phyloP scores from a whole-genome alignment of 1,140 invertebrate species.

The Musca domestica region DNA sequence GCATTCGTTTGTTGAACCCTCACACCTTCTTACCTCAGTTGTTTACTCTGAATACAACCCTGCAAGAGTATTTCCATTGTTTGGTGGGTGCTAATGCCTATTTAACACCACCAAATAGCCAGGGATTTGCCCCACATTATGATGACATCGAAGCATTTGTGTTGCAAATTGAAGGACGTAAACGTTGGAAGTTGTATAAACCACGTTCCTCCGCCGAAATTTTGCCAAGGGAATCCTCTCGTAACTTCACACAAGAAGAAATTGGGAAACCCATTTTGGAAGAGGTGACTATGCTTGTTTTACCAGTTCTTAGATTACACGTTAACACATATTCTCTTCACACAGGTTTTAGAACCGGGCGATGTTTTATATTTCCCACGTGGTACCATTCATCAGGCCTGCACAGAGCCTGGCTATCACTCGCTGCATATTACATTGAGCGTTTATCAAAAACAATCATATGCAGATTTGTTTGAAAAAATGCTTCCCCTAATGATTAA shows the following conservation, averaged over 20 bases:
- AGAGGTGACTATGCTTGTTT: conserved; percentile 38
- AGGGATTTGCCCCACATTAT: conserved; percentile 97
- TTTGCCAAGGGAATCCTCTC: conserved; percentile 78
- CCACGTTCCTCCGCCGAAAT: conserved; percentile 63
- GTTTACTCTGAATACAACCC: conserved; percentile 65
- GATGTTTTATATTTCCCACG: conserved; percentile 91
- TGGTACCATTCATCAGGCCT: conserved; percentile 90
- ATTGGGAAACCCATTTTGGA: conserved; percentile 81
- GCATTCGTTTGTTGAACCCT: conserved; percentile 89
- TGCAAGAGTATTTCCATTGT: conserved; percentile 93
- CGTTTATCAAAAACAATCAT: conserved; percentile 86
- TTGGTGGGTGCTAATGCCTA: conserved; percentile 95
- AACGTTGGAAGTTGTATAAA: conserved; percentile 89
- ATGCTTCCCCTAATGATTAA: conserved; percentile 75
- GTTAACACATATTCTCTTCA: no score
- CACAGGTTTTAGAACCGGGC: conserved; percentile 70
- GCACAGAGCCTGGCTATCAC: conserved; percentile 71
- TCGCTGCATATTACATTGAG: conserved; percentile 93
- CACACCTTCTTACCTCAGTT: conserved; percentile 76
- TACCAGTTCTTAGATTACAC: no score
- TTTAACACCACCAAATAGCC: conserved; percentile 89
- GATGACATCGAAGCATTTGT: conserved; percentile 99
- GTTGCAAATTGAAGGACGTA: conserved; percentile 92
- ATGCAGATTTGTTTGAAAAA: conserved; percentile 83
- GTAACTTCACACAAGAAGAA: conserved; percentile 77